Evolutionary conservation across 2,797 vertebrate species (phyloP), one percentile per base, ranked within the genome.

Genomic region (Protonibea diacanthus): DNA sequence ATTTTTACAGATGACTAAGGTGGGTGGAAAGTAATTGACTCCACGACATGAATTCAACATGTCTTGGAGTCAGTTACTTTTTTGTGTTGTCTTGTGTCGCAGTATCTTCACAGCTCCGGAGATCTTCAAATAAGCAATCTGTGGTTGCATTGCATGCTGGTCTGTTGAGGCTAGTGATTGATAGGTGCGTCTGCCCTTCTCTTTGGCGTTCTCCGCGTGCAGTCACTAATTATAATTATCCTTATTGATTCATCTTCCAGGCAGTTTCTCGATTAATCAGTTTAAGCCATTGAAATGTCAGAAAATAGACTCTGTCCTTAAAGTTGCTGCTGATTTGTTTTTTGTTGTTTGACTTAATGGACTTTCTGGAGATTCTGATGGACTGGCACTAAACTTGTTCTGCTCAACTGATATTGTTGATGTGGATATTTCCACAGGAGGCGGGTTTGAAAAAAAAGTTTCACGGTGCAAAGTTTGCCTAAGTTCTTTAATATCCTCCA

Each of bases 401-500:
- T 53, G 6, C 42, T 10, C 51, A 53, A 10, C n/a, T 23, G 14
- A 25, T 10, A 13, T 45, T 45, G 15, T 62, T 53, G 62, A 85
- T 53, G 38, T 44, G 17, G 58, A 72, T 25, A 15, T 25, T 44
- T 85, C 74, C 68, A 83, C 21, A 23, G 58, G 55, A 66, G 57
- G 42, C 25, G n/a, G 48, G 21, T 61, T 60, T 55, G 25, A 14
- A 57, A 45, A 29, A 78, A 58, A 29, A 4, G 66, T 67, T 64
- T 70, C 68, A 75, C 48, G 57, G 60, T 86, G 64, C 74, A 76
- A 5, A 74, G 17, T 53, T 29, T 38, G 33, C 33, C 33, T 38
- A 38, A 38, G 33, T 38, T 58, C 20, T 52, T 60, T 23, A 11
- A 67, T 70, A 68, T 83, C 61, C 69, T 60, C 53, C 42, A 64